Percentiles rank a stretch among this genome's conserved stretches.
Evolutionary conservation across 2,797 vertebrate genomes (phyloP).

Genomic region (Mormyrops attenuatus): DNA sequence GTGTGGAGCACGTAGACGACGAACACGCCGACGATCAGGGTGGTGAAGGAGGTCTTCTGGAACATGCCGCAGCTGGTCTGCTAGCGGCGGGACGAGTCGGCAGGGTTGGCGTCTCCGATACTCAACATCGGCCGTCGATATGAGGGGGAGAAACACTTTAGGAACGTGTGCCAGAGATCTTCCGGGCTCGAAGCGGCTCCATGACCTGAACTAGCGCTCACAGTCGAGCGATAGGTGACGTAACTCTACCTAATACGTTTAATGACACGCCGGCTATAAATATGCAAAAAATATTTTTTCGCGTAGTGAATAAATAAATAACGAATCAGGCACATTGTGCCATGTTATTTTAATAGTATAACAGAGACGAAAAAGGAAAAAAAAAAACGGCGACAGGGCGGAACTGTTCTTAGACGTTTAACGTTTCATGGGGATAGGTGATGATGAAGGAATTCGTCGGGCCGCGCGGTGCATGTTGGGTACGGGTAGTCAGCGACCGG

Average conservation of each 20-base stretch:
- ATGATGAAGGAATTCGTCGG: background rate
- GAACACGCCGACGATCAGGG: constrained; percentile 85
- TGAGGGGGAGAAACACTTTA: background rate
- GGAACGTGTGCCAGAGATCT: background rate
- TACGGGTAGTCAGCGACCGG: background rate
- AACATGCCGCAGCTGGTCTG: constrained; percentile 56
- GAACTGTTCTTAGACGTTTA: background rate
- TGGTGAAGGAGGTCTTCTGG: constrained; percentile 79
- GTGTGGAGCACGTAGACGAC: constrained; percentile 91
- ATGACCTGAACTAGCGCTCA: background rate
- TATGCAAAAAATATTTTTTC: background rate
- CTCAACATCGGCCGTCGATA: background rate
- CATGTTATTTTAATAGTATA: background rate
- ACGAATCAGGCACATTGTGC: background rate
- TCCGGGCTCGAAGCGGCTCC: background rate
- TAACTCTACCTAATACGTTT: background rate
- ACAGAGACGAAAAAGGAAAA: background rate
- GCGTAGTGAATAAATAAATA: background rate
- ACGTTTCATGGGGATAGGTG: background rate
- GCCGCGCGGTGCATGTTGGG: background rate
- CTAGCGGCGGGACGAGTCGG: background rate
- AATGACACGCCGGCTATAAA: background rate
- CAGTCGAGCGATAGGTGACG: background rate
- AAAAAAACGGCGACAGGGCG: background rate
- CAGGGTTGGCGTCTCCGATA: background rate